Conservation (phyloP, 2,797 vertebrate species). For the Avahi laniger region DNA sequence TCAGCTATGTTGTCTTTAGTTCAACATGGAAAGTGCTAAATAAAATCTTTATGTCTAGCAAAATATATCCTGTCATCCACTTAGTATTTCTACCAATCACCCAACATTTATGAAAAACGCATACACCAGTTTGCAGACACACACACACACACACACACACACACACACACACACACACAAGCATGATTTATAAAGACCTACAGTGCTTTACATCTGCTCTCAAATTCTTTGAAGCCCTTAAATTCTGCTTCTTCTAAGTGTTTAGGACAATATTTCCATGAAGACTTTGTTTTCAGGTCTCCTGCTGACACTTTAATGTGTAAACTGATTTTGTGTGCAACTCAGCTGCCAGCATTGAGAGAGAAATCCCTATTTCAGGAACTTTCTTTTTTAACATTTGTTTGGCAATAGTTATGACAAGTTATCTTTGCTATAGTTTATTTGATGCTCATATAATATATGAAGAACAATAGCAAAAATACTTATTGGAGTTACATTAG, state of each 20-base stretch:
- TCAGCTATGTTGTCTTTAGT: not conserved
- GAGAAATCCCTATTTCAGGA: not conserved
- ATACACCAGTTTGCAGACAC: not conserved
- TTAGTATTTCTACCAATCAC: conserved; percentile 47
- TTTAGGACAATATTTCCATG: not conserved
- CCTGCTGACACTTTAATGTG: not conserved
- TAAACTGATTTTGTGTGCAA: not conserved
- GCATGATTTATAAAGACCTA: not conserved
- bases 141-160: not conserved
- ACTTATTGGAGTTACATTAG: not conserved
- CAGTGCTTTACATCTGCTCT: not conserved
- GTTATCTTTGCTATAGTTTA: conserved; percentile 37
- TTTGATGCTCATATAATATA: not conserved
- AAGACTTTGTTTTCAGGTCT: not conserved
- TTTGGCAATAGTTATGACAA: not conserved
- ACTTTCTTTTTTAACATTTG: not conserved
- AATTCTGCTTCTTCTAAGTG: not conserved
- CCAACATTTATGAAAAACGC: conserved; percentile 17
- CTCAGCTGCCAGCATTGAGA: not conserved
- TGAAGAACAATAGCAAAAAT: not conserved
- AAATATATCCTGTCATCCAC: conserved; percentile 25
- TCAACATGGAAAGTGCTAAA: conserved; percentile 45
- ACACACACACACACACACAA: not conserved
- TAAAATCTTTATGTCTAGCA: conserved; percentile 52
- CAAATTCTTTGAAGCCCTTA: not conserved